phyloP scores from a whole-genome alignment of 2,888 invertebrate genomes.

The Agonopterix heracliana region DNA sequence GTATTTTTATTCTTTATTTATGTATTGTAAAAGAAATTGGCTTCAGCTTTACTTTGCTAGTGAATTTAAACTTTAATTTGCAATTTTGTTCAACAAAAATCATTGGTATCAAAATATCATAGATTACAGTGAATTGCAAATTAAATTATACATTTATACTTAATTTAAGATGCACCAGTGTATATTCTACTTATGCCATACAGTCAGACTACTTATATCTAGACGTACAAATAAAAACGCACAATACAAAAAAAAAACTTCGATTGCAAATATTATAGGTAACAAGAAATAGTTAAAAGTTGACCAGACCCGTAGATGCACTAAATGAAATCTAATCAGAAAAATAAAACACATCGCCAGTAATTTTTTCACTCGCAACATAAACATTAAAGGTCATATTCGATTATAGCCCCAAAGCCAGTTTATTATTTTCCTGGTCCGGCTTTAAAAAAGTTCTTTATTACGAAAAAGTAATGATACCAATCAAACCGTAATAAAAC shows the following conservation, averaged over 20 bases:
- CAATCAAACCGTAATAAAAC: too few species aligned
- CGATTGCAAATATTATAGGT: too few species aligned
- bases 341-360: neutral
- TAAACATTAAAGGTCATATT: too few species aligned
- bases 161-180: constrained; percentile 23
- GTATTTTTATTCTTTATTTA: constrained; percentile 19
- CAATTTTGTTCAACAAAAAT: constrained; percentile 21
- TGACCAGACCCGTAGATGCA: too few species aligned
- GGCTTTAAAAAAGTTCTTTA: too few species aligned
- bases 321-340: neutral
- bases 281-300: too few species aligned
- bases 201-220: constrained; percentile 23
- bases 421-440: too few species aligned
- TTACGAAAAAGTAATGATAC: too few species aligned
- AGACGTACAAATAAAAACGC: constrained; percentile 5
- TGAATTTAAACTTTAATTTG: constrained; percentile 30
- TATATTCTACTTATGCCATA: constrained; percentile 16
- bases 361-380: too few species aligned
- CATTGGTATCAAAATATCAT: too few species aligned
- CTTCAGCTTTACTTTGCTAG: constrained; percentile 58
- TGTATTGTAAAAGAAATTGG: constrained; percentile 20
- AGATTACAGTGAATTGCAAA: constrained; percentile 29
- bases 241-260: neutral
- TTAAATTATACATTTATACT: constrained; percentile 18
- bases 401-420: too few species aligned